Conservation (phyloP, 1,140 invertebrate genomes). For the Onthophagus taurus region DNA sequence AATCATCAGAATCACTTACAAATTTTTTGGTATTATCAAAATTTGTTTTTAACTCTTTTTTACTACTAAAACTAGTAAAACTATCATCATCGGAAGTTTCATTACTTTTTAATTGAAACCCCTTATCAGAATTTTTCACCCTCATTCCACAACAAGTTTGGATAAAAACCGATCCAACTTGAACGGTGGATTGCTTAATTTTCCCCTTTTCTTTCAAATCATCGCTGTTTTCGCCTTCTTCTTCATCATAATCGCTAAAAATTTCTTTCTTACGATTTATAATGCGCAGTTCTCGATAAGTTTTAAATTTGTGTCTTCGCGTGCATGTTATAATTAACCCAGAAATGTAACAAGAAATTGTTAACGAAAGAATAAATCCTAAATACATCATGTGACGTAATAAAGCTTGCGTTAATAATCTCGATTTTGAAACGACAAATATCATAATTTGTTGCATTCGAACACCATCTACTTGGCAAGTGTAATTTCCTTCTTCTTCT, state of each 20-base stretch:
- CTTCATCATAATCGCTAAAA: slow-evolving; percentile 20
- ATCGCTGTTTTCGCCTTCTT: slow-evolving; percentile 17
- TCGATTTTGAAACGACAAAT: slow-evolving; percentile 39
- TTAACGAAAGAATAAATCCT: slow-evolving; percentile 43
- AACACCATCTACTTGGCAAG: slow-evolving; percentile 42
- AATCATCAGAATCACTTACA: too few species aligned
- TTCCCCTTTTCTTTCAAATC: slow-evolving; percentile 10
- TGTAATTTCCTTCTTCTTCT: slow-evolving; percentile 46
- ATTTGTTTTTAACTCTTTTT: too few species aligned
- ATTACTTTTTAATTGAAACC: too few species aligned
- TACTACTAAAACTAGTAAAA: too few species aligned
- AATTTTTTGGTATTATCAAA: too few species aligned
- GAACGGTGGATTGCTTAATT: too few species aligned
- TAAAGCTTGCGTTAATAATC: slow-evolving; percentile 40
- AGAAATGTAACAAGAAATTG: slow-evolving; percentile 43
- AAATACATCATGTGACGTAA: slow-evolving; percentile 45
- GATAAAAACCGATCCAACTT: too few species aligned
- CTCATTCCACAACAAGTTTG: too few species aligned
- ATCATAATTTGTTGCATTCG: slow-evolving; percentile 43
- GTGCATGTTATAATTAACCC: slow-evolving; percentile 41
- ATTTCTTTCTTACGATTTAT: slow-evolving; percentile 14
- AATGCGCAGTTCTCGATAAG: slow-evolving; percentile 25
- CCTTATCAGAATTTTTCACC: too few species aligned
- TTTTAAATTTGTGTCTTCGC: slow-evolving; percentile 30
- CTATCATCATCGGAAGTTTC: too few species aligned